These are phyloP conservation scores for Macquaria ambigua DNA, from an alignment of 2,113 vertebrate genomes.

Conservation along the genomic window DNA sequence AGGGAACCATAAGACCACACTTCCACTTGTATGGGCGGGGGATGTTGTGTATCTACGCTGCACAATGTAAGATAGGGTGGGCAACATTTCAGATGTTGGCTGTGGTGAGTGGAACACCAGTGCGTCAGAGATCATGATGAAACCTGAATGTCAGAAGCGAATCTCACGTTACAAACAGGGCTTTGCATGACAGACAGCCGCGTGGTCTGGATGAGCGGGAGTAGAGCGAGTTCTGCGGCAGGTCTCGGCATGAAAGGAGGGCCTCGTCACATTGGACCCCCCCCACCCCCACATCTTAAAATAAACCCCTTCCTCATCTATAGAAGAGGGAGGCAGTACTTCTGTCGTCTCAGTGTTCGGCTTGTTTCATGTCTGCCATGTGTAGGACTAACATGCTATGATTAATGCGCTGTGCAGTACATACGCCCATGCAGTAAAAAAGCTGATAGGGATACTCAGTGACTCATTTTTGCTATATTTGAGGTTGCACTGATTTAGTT, in stretches of 20 bases:
- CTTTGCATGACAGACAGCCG: slow-evolving; percentile 42
- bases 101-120: slow-evolving; percentile 40
- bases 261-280: slow-evolving; percentile 65
- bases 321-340: slow-evolving; percentile 30
- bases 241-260: slow-evolving; percentile 70
- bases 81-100: slow-evolving; percentile 46
- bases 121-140: slow-evolving; percentile 74
- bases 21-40: slow-evolving; percentile 48
- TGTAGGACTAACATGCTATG: neutral
- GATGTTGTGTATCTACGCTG: slow-evolving; percentile 49
- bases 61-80: slow-evolving; percentile 31
- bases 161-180: slow-evolving; percentile 63
- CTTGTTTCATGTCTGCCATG: slow-evolving; percentile 26
- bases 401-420: neutral
- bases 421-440: neutral
- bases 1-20: slow-evolving; percentile 4
- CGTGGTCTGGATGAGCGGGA: slow-evolving; percentile 20
- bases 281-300: slow-evolving; percentile 61
- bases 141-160: slow-evolving; percentile 59
- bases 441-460: neutral
- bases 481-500: neutral
- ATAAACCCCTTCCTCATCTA: slow-evolving; percentile 76
- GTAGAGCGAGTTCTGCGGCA: slow-evolving; percentile 54
- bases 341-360: slow-evolving; percentile 32
- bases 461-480: neutral